These are phyloP conservation scores for Illadopsis cleaveri DNA, from an alignment of 2,113 vertebrate genomes.

Conservation along the genomic window DNA sequence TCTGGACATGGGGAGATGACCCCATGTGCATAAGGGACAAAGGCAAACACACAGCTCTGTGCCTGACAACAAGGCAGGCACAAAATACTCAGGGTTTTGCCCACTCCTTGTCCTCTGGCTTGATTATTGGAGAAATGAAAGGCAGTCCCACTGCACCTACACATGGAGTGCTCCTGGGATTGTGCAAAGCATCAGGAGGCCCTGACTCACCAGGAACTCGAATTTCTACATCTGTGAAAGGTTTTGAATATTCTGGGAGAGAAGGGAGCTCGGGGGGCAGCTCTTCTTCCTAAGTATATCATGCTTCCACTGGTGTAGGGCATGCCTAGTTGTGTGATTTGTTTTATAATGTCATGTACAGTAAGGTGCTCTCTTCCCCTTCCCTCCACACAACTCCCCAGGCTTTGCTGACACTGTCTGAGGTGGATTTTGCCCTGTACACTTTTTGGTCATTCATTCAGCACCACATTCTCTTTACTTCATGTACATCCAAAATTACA, in stretches of 20 bases:
- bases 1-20: too few relatives aligned
- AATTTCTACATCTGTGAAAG: not conserved
- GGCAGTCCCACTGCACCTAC: not conserved
- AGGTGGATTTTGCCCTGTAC: not conserved
- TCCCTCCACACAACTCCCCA: not conserved
- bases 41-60: not conserved
- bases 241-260: not conserved
- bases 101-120: not conserved
- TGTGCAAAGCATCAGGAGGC: not conserved
- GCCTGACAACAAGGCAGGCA: not conserved
- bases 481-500: not conserved
- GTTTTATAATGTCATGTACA: not conserved
- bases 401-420: not conserved
- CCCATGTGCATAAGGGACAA: not conserved
- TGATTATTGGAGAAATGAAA: not conserved
- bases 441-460: not conserved
- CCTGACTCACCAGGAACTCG: not conserved
- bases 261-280: not conserved
- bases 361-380: not conserved
- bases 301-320: not conserved
- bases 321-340: not conserved
- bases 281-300: not conserved
- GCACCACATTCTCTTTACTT: not conserved
- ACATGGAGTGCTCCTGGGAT: not conserved
- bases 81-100: not conserved